Evolutionary conservation across 2,888 invertebrate species (phyloP), one percentile per base, ranked within the genome.

Genomic region (Coenonympha glycerion): DNA sequence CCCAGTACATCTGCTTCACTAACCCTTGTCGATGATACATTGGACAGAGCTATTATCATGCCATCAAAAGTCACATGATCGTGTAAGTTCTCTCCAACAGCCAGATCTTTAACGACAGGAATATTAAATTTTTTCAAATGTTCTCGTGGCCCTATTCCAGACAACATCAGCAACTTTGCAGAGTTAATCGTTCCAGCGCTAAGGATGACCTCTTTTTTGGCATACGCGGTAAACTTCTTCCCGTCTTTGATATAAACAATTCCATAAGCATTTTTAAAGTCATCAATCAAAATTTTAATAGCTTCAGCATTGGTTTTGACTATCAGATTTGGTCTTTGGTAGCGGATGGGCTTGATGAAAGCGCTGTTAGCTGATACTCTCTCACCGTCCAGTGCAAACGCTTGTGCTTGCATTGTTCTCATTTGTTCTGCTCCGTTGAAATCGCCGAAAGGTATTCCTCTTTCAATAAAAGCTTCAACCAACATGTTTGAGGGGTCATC

Each of bases 331-430:
- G 90, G 66, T 33, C 81, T 59, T 50, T 64, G 87, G 31, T 86
- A 71, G 24, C 92, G 75, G 15, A 92, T 89, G 0, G 92, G 92
- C 53, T 89, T 74, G 11, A 92, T 89, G 63, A 90, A 92, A 0
- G 91, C 92, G 0, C 72, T 79, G 64, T 92, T 92, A 0, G 91
- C 84, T 9, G 91, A 92, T 9, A 86, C 76, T 47, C 92, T 79
- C 58, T 76, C 69, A 0, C 92, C 92, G 52, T 89, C 73, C 24
- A 79, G 68, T 0, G 88, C 66, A 0, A 90, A 86, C 1, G 87
- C 77, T 65, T 92, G 92, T 0, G 89, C 65, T 44, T 89, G 76
- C 81, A 88, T 90, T 0, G 89, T 86, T 0, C 91, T 90, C 3
- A 89, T 59, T 65, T 91, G 89, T 4, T 69, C 42, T 2, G 76